These are phyloP conservation scores for Frankliniella fusca DNA, from an alignment of 2,888 invertebrate species.

Conservation along the genomic window DNA sequence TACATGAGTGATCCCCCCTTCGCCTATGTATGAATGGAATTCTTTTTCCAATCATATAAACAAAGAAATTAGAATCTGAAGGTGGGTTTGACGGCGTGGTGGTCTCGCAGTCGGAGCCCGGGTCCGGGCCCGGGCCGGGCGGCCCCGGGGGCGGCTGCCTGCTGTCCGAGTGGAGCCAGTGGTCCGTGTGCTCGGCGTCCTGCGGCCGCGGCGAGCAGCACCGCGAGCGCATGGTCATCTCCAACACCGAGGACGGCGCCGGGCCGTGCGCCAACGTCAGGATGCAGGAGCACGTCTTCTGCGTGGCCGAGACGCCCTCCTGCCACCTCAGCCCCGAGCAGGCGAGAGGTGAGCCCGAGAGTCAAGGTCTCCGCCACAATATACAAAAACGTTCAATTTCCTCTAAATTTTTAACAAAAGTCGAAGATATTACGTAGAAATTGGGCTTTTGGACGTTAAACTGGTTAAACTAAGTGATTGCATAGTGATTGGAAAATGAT, in stretches of 20 bases:
- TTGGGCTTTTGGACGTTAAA: no score
- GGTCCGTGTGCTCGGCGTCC: conserved; percentile 84
- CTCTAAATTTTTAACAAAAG: no score
- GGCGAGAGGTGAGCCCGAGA: conserved; percentile 62
- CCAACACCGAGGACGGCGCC: conserved; percentile 55
- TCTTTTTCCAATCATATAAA: no score
- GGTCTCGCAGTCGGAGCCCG: background rate
- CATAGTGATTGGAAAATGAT: no score
- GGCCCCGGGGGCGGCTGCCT: background rate
- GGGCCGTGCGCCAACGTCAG: conserved; percentile 47
- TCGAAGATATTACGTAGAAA: no score
- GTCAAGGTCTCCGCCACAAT: no score
- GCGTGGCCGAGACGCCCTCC: background rate
- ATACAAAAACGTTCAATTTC: no score
- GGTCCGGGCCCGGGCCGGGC: background rate
- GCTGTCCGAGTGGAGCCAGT: conserved; percentile 79
- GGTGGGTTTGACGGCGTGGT: no score
- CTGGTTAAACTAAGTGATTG: no score
- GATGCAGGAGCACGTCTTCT: conserved; percentile 42
- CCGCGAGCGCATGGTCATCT: conserved; percentile 65
- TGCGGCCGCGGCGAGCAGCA: conserved; percentile 75
- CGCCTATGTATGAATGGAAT: no score
- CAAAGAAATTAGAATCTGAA: no score
- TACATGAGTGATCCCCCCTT: no score
- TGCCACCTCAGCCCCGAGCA: conserved; percentile 6